phyloP scores from a whole-genome alignment of 2,113 vertebrate genomes.

The Semnornis frantzii region DNA sequence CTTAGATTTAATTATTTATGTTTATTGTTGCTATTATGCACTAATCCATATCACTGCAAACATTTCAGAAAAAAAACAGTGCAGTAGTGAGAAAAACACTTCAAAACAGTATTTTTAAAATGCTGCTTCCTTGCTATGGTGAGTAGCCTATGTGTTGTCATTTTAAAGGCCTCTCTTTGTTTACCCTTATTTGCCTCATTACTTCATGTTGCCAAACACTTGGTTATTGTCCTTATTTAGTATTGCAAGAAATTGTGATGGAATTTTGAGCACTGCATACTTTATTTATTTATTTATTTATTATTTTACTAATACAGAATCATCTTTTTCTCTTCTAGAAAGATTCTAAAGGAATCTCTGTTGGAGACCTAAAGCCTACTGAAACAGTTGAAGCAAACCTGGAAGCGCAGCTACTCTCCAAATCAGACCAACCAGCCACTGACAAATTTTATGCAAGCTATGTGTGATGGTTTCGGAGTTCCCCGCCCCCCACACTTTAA shows the following conservation, averaged over 20 bases:
- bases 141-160: neutral
- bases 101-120: neutral
- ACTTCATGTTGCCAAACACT: neutral
- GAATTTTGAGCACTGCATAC: neutral
- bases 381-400: conserved; percentile 84
- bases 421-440: conserved; percentile 85
- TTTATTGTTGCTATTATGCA: neutral
- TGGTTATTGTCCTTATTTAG: neutral
- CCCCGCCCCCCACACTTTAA: too few relatives aligned
- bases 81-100: neutral
- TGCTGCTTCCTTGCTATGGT: neutral
- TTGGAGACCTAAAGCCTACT: conserved; percentile 82
- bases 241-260: neutral
- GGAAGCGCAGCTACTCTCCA: conserved; percentile 86
- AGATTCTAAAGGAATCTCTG: conserved; percentile 85
- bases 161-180: neutral
- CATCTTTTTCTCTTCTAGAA: conserved; percentile 68
- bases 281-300: too few relatives aligned
- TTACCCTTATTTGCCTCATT: neutral
- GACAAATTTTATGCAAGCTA: conserved; percentile 87
- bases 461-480: too few relatives aligned
- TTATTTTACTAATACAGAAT: neutral
- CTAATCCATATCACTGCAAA: neutral
- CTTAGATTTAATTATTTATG: neutral
- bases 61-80: neutral